These are phyloP conservation scores for Struthio camelus DNA, from an alignment of 2,113 vertebrate genomes.

Conservation along the genomic window DNA sequence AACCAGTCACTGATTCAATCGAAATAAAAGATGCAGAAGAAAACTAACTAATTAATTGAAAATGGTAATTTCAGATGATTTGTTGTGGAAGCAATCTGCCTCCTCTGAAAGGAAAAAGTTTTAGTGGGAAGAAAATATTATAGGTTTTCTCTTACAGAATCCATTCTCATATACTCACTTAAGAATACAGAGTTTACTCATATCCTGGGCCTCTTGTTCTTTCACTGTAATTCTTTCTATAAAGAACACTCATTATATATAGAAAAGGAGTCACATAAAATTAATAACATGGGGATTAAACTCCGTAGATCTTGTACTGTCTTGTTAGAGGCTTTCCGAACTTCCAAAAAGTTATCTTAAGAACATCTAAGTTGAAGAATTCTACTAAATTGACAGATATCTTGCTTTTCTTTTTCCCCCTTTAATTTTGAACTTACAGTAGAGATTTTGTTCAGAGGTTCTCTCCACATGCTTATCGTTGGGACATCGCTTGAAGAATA, in stretches of 20 bases:
- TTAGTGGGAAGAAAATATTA: neutral
- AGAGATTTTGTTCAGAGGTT: neutral
- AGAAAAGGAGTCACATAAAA: neutral
- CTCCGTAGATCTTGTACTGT: neutral
- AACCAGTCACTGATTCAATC: neutral
- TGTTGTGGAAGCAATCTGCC: neutral
- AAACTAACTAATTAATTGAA: neutral
- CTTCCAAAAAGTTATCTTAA: neutral
- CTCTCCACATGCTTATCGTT: neutral
- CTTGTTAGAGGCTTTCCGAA: neutral
- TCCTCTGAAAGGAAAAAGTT: neutral
- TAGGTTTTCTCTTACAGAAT: too few relatives aligned
- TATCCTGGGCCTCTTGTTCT: too few relatives aligned
- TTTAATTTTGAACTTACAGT: fast-evolving
- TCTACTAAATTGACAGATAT: neutral
- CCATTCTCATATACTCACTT: neutral
- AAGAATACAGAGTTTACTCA: too few relatives aligned
- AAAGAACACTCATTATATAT: neutral
- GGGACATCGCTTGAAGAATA: neutral
- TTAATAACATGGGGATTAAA: neutral
- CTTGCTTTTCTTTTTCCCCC: neutral
- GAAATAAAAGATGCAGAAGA: neutral
- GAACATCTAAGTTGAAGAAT: neutral
- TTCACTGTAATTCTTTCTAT: neutral
- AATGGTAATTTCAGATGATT: neutral